A percentile compares a stretch with the other conserved stretches of the same genome.
phyloP scores from a whole-genome alignment of 2,797 vertebrate species.

The Phalanger gymnotis region DNA sequence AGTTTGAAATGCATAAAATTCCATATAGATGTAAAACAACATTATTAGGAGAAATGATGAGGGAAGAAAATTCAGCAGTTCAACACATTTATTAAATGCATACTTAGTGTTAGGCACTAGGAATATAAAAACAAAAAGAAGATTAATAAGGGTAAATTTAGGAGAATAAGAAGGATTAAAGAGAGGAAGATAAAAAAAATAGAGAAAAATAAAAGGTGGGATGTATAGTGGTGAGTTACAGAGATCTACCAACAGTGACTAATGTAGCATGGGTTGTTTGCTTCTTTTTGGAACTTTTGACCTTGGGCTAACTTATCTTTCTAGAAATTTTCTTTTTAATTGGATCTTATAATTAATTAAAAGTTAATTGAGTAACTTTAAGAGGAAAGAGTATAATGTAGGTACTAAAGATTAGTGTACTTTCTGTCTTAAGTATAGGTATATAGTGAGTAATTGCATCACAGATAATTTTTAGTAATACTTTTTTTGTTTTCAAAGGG shows the following conservation, averaged over 20 bases:
- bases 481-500: conserved; percentile 84
- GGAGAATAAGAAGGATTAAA: conserved; percentile 22
- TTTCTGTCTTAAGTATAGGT: conserved; percentile 25
- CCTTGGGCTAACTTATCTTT: conserved; percentile 2
- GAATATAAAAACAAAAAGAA: background rate
- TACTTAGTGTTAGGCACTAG: background rate
- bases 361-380: conserved; percentile 49
- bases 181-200: background rate
- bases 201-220: background rate
- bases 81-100: background rate
- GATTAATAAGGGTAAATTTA: background rate
- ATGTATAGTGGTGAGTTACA: background rate
- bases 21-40: conserved; percentile 15
- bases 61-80: conserved; percentile 2
- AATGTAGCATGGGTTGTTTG: background rate
- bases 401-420: conserved; percentile 7
- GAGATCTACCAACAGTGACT: background rate
- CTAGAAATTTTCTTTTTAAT: background rate
- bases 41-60: conserved; percentile 34
- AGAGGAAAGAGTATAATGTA: conserved; percentile 29
- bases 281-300: background rate
- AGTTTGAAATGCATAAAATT: conserved; percentile 38
- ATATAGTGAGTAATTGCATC: background rate
- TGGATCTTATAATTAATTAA: conserved; percentile 23
- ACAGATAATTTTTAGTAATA: conserved; percentile 35